Conservation (phyloP, 1,140 invertebrate species). For the Macrotrachela quadricornifera region DNA sequence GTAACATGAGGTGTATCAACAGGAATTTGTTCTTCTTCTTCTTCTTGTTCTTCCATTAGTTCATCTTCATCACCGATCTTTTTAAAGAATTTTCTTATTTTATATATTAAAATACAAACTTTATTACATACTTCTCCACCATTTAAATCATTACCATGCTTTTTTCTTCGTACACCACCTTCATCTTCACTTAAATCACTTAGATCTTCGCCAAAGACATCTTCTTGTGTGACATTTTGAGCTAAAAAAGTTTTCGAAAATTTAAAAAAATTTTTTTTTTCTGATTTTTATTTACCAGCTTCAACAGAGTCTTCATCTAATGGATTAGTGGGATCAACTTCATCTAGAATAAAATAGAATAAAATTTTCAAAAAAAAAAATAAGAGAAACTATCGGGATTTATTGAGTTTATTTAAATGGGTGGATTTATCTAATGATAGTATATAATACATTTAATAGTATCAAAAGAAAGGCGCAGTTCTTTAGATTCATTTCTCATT, state of each 20-base stretch:
- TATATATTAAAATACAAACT: too few species aligned
- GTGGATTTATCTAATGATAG: too few species aligned
- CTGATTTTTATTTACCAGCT: background rate
- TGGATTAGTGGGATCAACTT: too few species aligned
- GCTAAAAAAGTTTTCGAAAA: background rate
- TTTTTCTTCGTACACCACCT: background rate
- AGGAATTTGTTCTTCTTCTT: conserved; percentile 1
- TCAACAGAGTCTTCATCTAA: background rate
- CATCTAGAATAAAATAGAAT: too few species aligned
- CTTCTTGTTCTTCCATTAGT: background rate
- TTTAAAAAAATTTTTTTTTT: too few species aligned
- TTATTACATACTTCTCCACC: background rate
- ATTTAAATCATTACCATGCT: background rate
- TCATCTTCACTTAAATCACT: conserved; percentile 5
- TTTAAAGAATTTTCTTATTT: background rate
- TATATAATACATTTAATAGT: too few species aligned
- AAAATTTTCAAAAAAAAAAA: too few species aligned
- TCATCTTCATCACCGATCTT: background rate
- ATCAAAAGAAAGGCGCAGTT: too few species aligned
- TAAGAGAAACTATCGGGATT: too few species aligned
- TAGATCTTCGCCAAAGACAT: conserved; percentile 7
- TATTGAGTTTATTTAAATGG: too few species aligned
- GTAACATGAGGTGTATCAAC: conserved; percentile 7
- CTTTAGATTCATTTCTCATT: too few species aligned
- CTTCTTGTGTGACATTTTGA: background rate